These are phyloP conservation scores for Pseudolaguvia tuberculata DNA, from an alignment of 2,113 vertebrate genomes.

Conservation along the genomic window DNA sequence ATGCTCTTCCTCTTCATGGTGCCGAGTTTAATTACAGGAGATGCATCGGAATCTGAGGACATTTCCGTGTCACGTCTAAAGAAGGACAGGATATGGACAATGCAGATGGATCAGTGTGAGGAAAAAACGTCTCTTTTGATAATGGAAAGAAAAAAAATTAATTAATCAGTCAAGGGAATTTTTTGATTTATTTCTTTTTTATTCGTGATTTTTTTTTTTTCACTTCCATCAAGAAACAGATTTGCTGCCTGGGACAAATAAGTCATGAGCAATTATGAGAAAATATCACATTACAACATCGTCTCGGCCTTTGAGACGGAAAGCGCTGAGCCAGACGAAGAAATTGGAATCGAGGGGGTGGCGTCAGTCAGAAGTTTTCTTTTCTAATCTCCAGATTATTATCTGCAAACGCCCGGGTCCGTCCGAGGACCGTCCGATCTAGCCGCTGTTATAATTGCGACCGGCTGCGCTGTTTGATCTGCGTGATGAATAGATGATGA, in stretches of 20 bases:
- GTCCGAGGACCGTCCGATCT: conserved; percentile 80
- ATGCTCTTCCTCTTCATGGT: not conserved
- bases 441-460: conserved; percentile 90
- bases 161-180: conserved; percentile 48
- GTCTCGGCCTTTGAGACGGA: conserved; percentile 23
- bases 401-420: conserved; percentile 77
- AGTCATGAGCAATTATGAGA: conserved; percentile 54
- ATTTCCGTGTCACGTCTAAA: conserved; percentile 58
- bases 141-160: conserved; percentile 32
- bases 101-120: conserved; percentile 49
- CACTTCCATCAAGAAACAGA: conserved; percentile 36
- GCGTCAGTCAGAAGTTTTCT: conserved; percentile 25
- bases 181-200: conserved; percentile 39
- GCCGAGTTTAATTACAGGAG: conserved; percentile 59
- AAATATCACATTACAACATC: conserved; percentile 42
- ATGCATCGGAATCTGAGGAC: conserved; percentile 44
- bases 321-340: conserved; percentile 4
- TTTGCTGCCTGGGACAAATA: conserved; percentile 44
- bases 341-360: conserved; percentile 7
- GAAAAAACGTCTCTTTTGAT: conserved; percentile 47
- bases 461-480: conserved; percentile 90
- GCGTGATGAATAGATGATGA: conserved; percentile 99
- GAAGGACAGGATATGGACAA: conserved; percentile 44
- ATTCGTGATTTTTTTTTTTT: not conserved
- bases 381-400: conserved; percentile 76